Conservation (phyloP, 1,140 invertebrate genomes). For the Tetragonula clypearis region DNA sequence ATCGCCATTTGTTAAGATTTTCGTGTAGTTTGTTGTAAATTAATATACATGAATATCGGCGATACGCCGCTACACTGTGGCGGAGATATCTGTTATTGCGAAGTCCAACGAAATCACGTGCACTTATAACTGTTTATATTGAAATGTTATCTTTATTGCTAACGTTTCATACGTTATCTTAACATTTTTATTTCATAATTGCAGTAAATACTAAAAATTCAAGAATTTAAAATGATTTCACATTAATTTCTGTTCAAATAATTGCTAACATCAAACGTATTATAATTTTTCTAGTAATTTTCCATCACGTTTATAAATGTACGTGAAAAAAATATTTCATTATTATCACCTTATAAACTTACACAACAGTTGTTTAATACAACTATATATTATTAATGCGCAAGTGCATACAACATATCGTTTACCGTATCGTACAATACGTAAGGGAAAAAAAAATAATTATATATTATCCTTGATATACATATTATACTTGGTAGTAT, state of each 20-base stretch:
- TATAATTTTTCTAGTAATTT: background rate
- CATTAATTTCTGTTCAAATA: background rate
- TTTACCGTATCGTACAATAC: background rate
- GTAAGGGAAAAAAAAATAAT: background rate
- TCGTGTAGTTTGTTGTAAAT: background rate
- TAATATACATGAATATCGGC: background rate
- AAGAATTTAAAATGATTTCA: background rate
- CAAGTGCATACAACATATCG: background rate
- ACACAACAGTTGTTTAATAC: background rate
- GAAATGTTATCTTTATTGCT: background rate
- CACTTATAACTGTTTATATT: background rate
- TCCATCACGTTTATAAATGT: background rate
- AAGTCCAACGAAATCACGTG: slow-evolving; percentile 24
- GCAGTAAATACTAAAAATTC: background rate
- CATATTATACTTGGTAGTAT: background rate
- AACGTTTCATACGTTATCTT: background rate
- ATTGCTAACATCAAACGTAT: background rate
- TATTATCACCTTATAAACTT: background rate
- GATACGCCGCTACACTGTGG: slow-evolving; percentile 15
- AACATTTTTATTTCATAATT: background rate
- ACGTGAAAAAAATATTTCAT: background rate
- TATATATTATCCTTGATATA: background rate
- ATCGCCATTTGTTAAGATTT: slow-evolving; percentile 47
- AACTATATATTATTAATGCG: background rate
- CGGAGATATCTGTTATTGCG: background rate